A percentile compares a stretch with the other conserved stretches of the same genome.
Evolutionary conservation across 2,113 vertebrate species (phyloP).

Genomic region (Sporophila hypoxantha): DNA sequence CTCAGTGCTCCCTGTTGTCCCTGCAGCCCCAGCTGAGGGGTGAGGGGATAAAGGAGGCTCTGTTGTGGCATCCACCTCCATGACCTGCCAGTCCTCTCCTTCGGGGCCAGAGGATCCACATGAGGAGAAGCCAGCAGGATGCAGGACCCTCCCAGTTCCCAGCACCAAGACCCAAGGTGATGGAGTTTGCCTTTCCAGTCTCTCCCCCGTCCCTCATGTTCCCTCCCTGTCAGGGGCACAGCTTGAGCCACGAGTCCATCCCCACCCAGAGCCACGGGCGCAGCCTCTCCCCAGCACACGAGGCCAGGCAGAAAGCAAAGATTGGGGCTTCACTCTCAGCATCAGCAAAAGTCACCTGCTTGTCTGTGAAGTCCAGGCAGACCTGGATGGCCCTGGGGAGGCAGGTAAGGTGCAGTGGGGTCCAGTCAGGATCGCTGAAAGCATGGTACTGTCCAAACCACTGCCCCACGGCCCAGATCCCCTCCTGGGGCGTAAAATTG

Average conservation of each 20-base stretch:
- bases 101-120: background rate
- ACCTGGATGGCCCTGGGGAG: conserved; percentile 18
- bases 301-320: conserved; percentile 29
- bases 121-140: background rate
- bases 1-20: accelerated
- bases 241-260: background rate
- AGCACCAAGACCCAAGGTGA: background rate
- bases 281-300: background rate
- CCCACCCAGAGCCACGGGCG: conserved; percentile 26
- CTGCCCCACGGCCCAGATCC: conserved; percentile 39
- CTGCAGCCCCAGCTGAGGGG: background rate
- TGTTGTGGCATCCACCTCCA: background rate
- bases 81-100: background rate
- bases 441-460: conserved; percentile 33
- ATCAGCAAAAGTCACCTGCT: conserved; percentile 11
- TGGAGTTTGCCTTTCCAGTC: accelerated
- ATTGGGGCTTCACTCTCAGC: background rate
- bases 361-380: background rate
- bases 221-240: background rate
- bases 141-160: background rate
- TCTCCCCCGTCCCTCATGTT: accelerated
- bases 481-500: background rate
- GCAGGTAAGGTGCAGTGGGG: background rate
- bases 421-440: conserved; percentile 36
- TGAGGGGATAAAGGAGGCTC: background rate